A percentile compares a stretch with the other conserved stretches of the same genome.
These are phyloP conservation scores for Rhynchopsitta pachyrhyncha DNA, from an alignment of 2,113 vertebrate genomes.

Conservation along the genomic window DNA sequence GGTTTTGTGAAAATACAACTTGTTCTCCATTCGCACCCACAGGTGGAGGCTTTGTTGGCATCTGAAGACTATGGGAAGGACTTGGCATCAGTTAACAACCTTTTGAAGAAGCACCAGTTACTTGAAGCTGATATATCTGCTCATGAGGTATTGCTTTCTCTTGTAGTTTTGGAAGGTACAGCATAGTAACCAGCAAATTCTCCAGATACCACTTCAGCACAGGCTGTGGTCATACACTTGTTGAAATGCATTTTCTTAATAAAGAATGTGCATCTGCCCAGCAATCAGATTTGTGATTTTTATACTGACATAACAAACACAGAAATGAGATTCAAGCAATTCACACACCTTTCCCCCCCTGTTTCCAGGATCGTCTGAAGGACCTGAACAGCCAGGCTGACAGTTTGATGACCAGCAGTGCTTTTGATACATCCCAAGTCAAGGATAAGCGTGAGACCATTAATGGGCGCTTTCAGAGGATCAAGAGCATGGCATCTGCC, in stretches of 20 bases:
- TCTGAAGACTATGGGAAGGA: constrained; percentile 99
- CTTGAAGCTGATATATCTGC: constrained; percentile 97
- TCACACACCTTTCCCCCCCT: not conserved
- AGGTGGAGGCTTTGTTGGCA: constrained; percentile 97
- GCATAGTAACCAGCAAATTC: not conserved
- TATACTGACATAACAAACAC: not conserved
- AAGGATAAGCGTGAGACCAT: constrained; percentile 94
- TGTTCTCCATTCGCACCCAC: not conserved
- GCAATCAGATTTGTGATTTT: not conserved
- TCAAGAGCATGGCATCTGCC: constrained; percentile 89
- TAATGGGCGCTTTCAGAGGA: constrained; percentile 89
- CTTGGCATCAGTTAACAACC: constrained; percentile 96
- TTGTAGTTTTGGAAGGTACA: not conserved
- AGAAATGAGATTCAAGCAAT: not conserved
- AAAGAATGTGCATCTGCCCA: not conserved
- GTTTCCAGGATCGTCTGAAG: constrained; percentile 90
- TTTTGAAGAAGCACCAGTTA: constrained; percentile 96
- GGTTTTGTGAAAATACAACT: not conserved
- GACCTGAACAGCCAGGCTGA: constrained; percentile 97
- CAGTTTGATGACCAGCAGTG: constrained; percentile 94
- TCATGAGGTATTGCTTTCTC: constrained; percentile 84
- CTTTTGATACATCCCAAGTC: constrained; percentile 94
- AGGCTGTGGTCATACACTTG: not conserved
- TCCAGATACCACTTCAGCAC: not conserved
- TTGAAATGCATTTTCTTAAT: not conserved